A percentile compares a stretch with the other conserved stretches of the same genome.
These are phyloP conservation scores for Caenorhabditis japonica DNA, from an alignment of 2,888 invertebrate species.

Conservation along the genomic window DNA sequence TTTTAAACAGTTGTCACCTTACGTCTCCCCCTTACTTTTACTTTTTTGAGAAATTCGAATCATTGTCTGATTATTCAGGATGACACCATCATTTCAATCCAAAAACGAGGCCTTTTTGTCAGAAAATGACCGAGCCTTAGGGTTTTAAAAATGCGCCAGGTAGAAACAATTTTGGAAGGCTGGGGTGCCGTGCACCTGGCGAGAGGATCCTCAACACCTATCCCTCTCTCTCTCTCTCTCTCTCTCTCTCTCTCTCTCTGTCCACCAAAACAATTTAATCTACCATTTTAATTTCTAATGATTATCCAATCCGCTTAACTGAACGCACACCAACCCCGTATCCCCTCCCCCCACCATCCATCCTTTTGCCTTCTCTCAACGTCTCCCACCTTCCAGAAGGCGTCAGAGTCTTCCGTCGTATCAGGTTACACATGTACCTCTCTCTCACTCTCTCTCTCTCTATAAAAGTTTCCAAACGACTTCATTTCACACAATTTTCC, in stretches of 20 bases:
- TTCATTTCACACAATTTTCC: slow-evolving; percentile 41
- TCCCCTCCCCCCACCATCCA: too few species aligned
- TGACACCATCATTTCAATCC: too few species aligned
- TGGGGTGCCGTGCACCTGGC: not conserved
- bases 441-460: slow-evolving; percentile 1
- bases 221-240: slow-evolving; percentile 11
- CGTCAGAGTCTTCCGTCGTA: slow-evolving; percentile 15
- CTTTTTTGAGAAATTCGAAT: too few species aligned
- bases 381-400: slow-evolving; percentile 12
- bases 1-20: too few species aligned
- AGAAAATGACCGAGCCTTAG: too few species aligned
- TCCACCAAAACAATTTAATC: slow-evolving; percentile 7
- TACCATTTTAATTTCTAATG: slow-evolving; percentile 1
- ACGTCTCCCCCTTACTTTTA: slow-evolving; percentile 6
- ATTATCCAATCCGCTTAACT: slow-evolving; percentile 28
- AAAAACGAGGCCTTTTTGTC: too few species aligned
- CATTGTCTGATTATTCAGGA: too few species aligned
- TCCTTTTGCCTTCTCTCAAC: not conserved
- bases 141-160: too few species aligned
- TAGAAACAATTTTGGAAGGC: too few species aligned
- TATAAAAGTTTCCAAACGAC: slow-evolving; percentile 22
- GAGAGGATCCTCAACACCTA: not conserved
- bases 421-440: slow-evolving; percentile 31
- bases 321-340: too few species aligned
- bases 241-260: not conserved